Evolutionary conservation across 2,888 invertebrate genomes (phyloP).

Genomic region (Eulithis prunata): DNA sequence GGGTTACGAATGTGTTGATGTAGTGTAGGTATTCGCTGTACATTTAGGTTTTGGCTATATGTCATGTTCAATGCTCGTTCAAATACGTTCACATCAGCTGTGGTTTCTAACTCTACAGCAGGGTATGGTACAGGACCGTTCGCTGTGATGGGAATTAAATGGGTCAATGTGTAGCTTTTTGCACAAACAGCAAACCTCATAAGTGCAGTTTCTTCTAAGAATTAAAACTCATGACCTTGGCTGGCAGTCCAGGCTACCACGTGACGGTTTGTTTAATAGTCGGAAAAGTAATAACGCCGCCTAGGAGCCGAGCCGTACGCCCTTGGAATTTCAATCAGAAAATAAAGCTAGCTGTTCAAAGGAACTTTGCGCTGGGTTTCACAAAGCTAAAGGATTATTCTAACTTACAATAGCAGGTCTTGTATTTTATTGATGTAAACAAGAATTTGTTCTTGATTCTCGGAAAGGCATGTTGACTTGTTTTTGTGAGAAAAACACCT

Average conservation of each 20-base stretch:
- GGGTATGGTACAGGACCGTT: neutral
- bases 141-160: neutral
- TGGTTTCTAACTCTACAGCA: no score
- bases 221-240: constrained; percentile 2
- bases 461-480: constrained; percentile 13
- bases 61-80: no score
- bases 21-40: neutral
- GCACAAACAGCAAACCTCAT: neutral
- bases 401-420: neutral
- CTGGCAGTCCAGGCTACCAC: neutral
- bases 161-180: neutral
- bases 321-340: constrained; percentile 21
- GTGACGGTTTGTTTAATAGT: constrained; percentile 9
- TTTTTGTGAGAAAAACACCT: constrained; percentile 13
- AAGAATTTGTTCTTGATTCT: constrained; percentile 5
- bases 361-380: neutral
- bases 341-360: constrained; percentile 10
- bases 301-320: constrained; percentile 9
- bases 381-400: neutral
- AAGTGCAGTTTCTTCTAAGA: constrained; percentile 3
- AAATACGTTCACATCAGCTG: no score
- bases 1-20: constrained; percentile 4
- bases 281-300: constrained; percentile 13
- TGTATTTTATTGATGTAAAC: constrained; percentile 5
- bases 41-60: neutral